These are phyloP conservation scores for Acanthochromis polyacanthus DNA, from an alignment of 2,113 vertebrate species.

Conservation along the genomic window DNA sequence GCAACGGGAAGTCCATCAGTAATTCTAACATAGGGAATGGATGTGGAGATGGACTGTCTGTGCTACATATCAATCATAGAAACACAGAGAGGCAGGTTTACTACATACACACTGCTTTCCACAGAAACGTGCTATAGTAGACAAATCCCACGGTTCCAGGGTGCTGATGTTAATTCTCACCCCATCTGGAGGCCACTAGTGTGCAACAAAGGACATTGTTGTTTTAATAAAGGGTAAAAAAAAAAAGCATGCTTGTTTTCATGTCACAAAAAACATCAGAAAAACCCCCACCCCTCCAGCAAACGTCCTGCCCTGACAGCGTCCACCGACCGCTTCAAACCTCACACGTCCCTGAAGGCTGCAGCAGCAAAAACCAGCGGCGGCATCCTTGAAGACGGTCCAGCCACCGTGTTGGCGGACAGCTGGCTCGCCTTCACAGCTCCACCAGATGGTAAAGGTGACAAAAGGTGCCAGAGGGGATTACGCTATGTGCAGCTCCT, in stretches of 20 bases:
- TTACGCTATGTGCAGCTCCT: constrained; percentile 31
- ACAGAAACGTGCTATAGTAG: neutral
- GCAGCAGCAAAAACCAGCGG: neutral
- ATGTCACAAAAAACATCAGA: neutral
- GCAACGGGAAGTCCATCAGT: too few relatives aligned
- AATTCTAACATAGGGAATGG: too few relatives aligned
- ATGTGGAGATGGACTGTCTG: too few relatives aligned
- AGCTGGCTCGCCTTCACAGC: constrained; percentile 47
- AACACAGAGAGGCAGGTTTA: neutral
- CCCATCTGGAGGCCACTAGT: neutral
- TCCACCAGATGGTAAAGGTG: constrained; percentile 65
- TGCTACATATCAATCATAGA: too few relatives aligned
- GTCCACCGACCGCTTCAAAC: neutral
- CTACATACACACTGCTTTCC: too few relatives aligned
- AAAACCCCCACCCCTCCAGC: neutral
- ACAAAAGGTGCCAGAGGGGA: constrained; percentile 43
- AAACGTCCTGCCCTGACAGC: constrained; percentile 3
- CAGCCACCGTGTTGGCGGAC: constrained; percentile 46
- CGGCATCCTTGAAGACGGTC: constrained; percentile 51
- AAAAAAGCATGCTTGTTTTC: neutral
- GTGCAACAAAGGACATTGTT: neutral
- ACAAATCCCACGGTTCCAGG: neutral
- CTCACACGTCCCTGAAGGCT: constrained; percentile 17
- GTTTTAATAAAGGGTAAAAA: neutral
- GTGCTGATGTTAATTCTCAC: neutral